Percentiles rank a stretch among this genome's conserved stretches.
These are phyloP conservation scores for Cladorhizidae sp. DNA, from an alignment of 37 sponge, comb jelly and placozoan species.

Conservation along the genomic window DNA sequence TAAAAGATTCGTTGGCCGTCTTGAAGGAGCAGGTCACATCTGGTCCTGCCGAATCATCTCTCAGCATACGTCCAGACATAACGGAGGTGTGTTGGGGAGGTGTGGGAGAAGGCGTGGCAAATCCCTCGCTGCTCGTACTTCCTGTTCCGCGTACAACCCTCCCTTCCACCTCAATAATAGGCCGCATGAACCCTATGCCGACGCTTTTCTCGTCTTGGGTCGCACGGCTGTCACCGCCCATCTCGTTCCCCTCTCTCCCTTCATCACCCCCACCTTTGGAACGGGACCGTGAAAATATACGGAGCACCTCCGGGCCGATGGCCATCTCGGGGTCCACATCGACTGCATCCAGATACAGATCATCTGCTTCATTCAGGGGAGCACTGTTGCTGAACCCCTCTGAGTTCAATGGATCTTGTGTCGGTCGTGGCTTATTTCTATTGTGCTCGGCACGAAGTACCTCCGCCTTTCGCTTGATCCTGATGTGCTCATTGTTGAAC, in stretches of 20 bases:
- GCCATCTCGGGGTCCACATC: slow-evolving; percentile 9
- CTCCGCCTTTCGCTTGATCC: background rate
- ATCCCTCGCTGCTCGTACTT: slow-evolving; percentile 43
- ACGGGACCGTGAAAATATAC: background rate
- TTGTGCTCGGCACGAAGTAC: no score
- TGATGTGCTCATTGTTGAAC: background rate
- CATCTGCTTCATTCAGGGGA: slow-evolving; percentile 1
- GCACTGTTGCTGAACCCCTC: no score
- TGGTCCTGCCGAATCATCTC: background rate
- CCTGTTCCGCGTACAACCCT: background rate
- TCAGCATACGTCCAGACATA: background rate
- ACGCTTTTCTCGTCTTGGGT: no score
- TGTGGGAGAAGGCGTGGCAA: slow-evolving; percentile 48
- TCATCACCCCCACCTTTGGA: background rate
- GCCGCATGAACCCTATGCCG: background rate
- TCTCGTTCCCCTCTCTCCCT: background rate
- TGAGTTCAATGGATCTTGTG: no score
- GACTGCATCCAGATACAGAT: background rate
- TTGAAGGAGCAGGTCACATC: background rate
- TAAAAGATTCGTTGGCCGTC: slow-evolving; percentile 14
- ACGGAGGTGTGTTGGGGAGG: slow-evolving; percentile 7
- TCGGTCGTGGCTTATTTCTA: no score
- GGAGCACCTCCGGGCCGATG: background rate
- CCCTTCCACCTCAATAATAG: background rate
- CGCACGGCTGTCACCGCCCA: background rate